Conservation (phyloP, 2,113 vertebrate genomes). For the Archilochus colubris region DNA sequence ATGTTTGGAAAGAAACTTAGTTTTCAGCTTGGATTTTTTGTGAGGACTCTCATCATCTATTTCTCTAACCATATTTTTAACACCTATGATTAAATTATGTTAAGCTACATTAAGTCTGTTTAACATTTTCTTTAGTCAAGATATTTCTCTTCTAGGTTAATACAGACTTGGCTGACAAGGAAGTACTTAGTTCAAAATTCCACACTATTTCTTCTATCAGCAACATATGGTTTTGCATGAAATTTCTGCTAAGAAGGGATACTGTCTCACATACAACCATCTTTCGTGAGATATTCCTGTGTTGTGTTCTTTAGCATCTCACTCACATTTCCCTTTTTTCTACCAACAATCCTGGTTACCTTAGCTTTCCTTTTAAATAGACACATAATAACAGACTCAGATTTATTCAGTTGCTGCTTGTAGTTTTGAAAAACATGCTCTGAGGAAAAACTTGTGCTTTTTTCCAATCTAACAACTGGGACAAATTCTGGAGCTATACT, state of each 20-base stretch:
- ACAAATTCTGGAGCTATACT: background rate
- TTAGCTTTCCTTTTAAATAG: background rate
- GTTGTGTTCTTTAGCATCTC: background rate
- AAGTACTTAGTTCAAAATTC: background rate
- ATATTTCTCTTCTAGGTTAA: background rate
- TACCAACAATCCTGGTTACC: background rate
- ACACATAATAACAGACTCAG: background rate
- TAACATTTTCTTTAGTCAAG: background rate
- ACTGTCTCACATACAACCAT: background rate
- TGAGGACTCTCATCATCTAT: rapidly evolving
- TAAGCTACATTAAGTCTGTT: background rate
- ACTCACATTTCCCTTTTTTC: background rate
- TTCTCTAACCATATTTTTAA: background rate
- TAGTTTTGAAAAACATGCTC: background rate
- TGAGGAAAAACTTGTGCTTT: background rate
- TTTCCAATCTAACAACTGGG: background rate
- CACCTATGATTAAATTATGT: background rate
- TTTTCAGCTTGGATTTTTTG: background rate
- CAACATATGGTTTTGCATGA: background rate
- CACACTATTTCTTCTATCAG: background rate
- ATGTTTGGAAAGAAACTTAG: background rate
- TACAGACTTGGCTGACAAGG: background rate
- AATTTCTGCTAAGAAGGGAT: background rate
- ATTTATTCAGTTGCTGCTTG: background rate
- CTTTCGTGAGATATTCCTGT: background rate